Base-by-base conservation (phyloP, 2,888 invertebrate genomes). In the Agrotis exclamationis region DNA sequence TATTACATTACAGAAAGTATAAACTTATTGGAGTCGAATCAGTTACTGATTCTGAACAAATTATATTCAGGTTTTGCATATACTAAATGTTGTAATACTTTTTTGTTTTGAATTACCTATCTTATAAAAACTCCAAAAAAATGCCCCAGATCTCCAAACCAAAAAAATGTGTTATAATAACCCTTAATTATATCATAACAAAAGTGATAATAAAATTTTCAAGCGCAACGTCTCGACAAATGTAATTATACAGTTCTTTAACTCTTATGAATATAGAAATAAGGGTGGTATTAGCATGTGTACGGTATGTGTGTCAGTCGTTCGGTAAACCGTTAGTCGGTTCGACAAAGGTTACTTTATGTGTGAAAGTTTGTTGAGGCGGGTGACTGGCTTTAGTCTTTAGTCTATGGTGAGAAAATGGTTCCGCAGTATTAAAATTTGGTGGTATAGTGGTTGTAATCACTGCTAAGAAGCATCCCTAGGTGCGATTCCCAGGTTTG, bases 281-380 rank as follows among this genome's bases (percentile, higher is more conserved):
- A 80, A 80, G 74, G 76, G 69, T 64, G 62, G 60, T 75, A 67
- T 75, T 84, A 7, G 51, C 47, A 24, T 60, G 64, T 53, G 62
- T 74, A 16, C 58, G 33, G 54, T 74, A 85, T 81, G 79, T 86
- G 66, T 85, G 83, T 86, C 85, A 85, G 79, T 72, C 71, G 79
- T 60, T 56, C 70, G 58, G 22, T 33, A 51, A 56, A 86, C 86
- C 85, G 86, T 86, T 86, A 85, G 67, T 56, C 13, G 24, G 74
- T 79, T 82, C 76, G 76, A 76, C 51, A 77, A 77, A 84, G 69
- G 82, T 80, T 76, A 79, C 76, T 62, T 59, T 66, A 53, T 74
- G 68, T 86, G 83, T 81, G 86, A 86, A 86, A 86, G 85, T 86
- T 72, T 59, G 45, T 59, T 74, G 72, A 76, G 78, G 84, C 48